Conservation (phyloP, 2,888 invertebrate species). For the Zootermopsis nevadensis region DNA sequence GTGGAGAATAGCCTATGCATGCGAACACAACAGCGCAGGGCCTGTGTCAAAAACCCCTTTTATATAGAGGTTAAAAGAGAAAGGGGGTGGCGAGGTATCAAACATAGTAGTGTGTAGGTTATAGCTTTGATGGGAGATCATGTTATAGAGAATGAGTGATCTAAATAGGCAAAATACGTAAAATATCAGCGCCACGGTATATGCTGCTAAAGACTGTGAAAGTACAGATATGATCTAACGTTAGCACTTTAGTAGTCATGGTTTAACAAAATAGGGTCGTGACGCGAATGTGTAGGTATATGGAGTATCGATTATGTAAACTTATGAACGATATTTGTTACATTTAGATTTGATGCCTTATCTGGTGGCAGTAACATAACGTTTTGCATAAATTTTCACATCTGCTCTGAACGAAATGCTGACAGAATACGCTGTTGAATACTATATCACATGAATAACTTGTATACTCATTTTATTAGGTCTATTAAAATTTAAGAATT, state of each 20-base stretch:
- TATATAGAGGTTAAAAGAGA: background rate
- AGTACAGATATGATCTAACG: background rate
- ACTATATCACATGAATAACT: too few relatives aligned
- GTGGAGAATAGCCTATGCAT: background rate
- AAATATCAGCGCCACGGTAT: background rate
- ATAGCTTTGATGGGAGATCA: slow-evolving; percentile 14
- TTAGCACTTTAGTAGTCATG: background rate
- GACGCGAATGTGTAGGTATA: background rate
- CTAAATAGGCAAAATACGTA: background rate
- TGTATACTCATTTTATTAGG: too few relatives aligned
- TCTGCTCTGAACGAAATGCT: too few relatives aligned
- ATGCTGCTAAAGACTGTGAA: background rate
- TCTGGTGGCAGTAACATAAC: too few relatives aligned
- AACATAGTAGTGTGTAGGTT: background rate
- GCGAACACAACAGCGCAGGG: background rate
- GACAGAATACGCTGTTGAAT: too few relatives aligned
- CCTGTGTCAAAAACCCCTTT: slow-evolving; percentile 20
- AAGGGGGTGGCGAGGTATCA: background rate
- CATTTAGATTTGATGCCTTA: too few relatives aligned
- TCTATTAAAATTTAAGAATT: too few relatives aligned
- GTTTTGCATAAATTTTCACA: too few relatives aligned
- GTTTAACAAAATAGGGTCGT: background rate
- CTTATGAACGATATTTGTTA: too few relatives aligned
- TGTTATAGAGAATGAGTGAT: background rate
- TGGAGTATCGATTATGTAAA: too few relatives aligned